Percentiles rank a stretch among this genome's conserved stretches.
phyloP scores from a whole-genome alignment of 35 echinoderm and acorn worm species.

The Lytechinus variegatus region DNA sequence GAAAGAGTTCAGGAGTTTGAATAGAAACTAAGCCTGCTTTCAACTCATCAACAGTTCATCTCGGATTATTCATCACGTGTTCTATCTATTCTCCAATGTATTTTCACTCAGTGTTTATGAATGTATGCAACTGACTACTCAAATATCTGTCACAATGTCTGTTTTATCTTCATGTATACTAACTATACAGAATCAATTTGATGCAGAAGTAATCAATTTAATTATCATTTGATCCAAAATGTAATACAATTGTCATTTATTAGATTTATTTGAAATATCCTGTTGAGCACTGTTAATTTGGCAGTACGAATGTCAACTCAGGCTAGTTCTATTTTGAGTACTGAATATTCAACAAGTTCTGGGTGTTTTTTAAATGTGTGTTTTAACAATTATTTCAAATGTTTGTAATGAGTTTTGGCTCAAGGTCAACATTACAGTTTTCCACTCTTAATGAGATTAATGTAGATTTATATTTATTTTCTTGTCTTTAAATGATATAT shows the following conservation, averaged over 20 bases:
- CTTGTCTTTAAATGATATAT: not conserved
- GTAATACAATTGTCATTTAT: not conserved
- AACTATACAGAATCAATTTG: not conserved
- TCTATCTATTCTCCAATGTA: not conserved
- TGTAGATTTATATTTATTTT: not conserved
- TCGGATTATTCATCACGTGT: not conserved
- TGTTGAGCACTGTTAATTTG: not conserved
- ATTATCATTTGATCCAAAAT: not conserved
- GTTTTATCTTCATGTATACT: not conserved
- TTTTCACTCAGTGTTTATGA: not conserved
- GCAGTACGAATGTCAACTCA: not conserved
- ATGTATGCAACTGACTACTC: not conserved
- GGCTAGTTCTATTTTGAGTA: not conserved
- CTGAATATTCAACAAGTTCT: not conserved
- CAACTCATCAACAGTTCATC: not conserved
- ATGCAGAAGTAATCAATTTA: not conserved
- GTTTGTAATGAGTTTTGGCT: not conserved
- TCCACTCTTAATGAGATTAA: not conserved
- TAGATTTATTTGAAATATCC: not conserved
- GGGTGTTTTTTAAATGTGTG: not conserved
- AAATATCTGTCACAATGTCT: not conserved
- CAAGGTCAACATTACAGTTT: not conserved
- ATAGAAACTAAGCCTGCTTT: not conserved
- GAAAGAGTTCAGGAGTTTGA: constrained; percentile 65
- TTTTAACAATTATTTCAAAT: not conserved